phyloP scores from a whole-genome alignment of 2,888 invertebrate genomes.

The Saturnia japonica region DNA sequence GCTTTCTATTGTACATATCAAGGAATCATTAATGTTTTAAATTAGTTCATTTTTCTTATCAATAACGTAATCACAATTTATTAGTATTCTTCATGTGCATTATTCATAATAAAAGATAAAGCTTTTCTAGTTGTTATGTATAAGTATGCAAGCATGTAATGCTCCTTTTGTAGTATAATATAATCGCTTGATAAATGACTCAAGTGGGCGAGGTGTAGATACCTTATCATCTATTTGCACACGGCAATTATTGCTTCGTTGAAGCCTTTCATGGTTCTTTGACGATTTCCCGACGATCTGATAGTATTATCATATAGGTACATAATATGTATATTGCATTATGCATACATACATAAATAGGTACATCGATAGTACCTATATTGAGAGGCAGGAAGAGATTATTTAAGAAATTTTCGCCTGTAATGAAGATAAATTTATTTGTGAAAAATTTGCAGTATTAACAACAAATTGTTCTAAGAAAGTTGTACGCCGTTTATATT shows the following conservation, averaged over 20 bases:
- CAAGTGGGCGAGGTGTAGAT: slow-evolving; percentile 23
- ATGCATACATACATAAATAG: neutral
- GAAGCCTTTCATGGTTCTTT: slow-evolving; percentile 36
- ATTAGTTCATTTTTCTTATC: neutral
- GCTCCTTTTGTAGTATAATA: slow-evolving; percentile 18
- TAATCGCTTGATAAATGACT: slow-evolving; percentile 17
- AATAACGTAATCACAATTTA: neutral
- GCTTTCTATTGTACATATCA: no score
- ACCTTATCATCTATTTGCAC: slow-evolving; percentile 18
- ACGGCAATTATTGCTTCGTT: slow-evolving; percentile 18
- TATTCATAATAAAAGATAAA: neutral
- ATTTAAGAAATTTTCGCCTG: no score
- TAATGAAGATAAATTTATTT: no score
- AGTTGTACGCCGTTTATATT: no score
- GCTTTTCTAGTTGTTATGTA: neutral
- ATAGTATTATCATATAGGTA: slow-evolving; percentile 4
- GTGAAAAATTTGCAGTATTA: no score
- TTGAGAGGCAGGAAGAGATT: neutral
- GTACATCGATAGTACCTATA: neutral
- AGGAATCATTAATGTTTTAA: no score
- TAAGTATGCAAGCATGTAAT: neutral
- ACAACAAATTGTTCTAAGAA: no score
- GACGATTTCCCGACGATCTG: slow-evolving; percentile 42
- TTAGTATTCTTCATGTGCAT: neutral
- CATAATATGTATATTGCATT: neutral